A percentile compares a stretch with the other conserved stretches of the same genome.
Conservation (phyloP, 1,140 invertebrate genomes). For the Philaenus spumarius region DNA sequence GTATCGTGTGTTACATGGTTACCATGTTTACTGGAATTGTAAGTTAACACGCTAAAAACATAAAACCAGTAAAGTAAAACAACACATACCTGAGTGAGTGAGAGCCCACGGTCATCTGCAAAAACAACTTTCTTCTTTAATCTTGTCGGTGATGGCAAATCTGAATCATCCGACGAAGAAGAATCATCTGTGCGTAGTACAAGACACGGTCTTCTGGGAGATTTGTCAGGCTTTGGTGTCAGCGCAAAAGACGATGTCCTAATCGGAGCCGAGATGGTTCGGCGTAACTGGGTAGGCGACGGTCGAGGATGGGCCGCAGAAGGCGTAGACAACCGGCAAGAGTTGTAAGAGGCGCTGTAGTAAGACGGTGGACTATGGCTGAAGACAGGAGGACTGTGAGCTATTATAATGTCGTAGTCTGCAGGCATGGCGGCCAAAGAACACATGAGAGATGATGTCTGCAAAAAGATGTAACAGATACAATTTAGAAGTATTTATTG, state of each 20-base stretch:
- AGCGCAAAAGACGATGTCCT: slow-evolving; percentile 25
- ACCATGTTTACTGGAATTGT: too few relatives aligned
- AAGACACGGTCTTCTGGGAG: slow-evolving; percentile 40
- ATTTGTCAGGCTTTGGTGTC: slow-evolving; percentile 16
- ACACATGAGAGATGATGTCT: slow-evolving; percentile 7
- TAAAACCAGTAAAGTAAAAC: too few relatives aligned
- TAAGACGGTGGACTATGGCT: slow-evolving; percentile 45
- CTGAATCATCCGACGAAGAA: slow-evolving; percentile 27
- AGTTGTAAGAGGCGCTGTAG: slow-evolving; percentile 21
- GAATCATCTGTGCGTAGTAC: slow-evolving; percentile 38
- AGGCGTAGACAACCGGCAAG: slow-evolving; percentile 37
- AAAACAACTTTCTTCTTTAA: slow-evolving; percentile 86
- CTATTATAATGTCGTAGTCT: slow-evolving; percentile 46
- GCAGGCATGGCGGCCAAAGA: slow-evolving; percentile 20
- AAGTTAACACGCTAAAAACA: too few relatives aligned
- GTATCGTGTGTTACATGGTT: too few relatives aligned
- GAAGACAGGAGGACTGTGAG: slow-evolving; percentile 61
- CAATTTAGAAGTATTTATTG: too few relatives aligned
- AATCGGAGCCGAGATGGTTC: slow-evolving; percentile 38
- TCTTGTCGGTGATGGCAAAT: slow-evolving; percentile 41
- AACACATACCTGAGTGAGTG: slow-evolving; percentile 68
- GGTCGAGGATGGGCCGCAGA: slow-evolving; percentile 38
- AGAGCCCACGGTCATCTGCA: slow-evolving; percentile 83
- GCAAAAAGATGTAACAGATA: too few relatives aligned
- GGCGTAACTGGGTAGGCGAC: slow-evolving; percentile 31